Evolutionary conservation across 2,888 invertebrate genomes (phyloP).

Genomic region (Eupithecia centaureata): DNA sequence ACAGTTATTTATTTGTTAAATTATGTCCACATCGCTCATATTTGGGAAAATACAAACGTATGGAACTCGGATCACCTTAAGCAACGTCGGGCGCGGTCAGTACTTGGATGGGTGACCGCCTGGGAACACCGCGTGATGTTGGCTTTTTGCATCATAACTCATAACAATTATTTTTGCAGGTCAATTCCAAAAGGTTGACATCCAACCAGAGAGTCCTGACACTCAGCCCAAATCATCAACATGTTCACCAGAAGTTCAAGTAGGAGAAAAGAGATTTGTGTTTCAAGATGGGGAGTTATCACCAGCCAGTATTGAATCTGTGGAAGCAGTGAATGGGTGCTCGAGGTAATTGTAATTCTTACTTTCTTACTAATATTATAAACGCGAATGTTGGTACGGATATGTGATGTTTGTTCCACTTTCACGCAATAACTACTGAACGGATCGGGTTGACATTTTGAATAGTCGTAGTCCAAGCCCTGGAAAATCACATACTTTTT

Average conservation of each 20-base stretch:
- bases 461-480: too few species aligned
- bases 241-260: conserved; percentile 45
- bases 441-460: too few species aligned
- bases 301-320: conserved; percentile 53
- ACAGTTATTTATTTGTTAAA: too few species aligned
- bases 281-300: conserved; percentile 47
- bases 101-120: conserved; percentile 82
- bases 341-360: conserved; percentile 59
- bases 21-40: too few species aligned
- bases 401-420: too few species aligned
- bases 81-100: conserved; percentile 80
- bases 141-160: conserved; percentile 52
- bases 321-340: conserved; percentile 57
- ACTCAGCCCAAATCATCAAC: conserved; percentile 46
- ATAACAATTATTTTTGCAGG: conserved; percentile 18
- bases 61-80: too few species aligned
- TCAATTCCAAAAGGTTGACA: conserved; percentile 34
- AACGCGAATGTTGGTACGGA: too few species aligned
- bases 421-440: too few species aligned
- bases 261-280: conserved; percentile 42
- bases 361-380: too few species aligned
- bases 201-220: conserved; percentile 48
- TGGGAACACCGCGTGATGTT: conserved; percentile 64
- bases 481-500: too few species aligned
- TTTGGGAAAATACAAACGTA: too few species aligned